Conservation (phyloP, 2,113 vertebrate genomes). For the Cottus gobio region DNA sequence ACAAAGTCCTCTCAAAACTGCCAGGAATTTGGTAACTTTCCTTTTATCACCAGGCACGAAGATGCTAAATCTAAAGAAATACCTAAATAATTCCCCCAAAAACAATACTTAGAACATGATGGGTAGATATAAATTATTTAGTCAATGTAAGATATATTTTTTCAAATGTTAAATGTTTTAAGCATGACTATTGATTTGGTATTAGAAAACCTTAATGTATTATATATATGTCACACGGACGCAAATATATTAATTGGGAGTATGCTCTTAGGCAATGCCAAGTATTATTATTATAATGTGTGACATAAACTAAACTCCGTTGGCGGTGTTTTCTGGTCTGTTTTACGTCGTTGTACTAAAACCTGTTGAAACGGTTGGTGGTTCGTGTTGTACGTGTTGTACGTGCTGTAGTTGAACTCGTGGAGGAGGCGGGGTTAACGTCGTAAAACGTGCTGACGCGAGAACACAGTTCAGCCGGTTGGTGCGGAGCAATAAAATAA, state of each 20-base stretch:
- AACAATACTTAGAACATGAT: background rate
- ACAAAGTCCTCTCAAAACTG: background rate
- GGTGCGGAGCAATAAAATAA: conserved; percentile 3
- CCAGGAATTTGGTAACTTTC: background rate
- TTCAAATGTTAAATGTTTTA: background rate
- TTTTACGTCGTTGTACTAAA: background rate
- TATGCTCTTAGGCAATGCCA: too few relatives aligned
- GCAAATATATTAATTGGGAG: too few relatives aligned
- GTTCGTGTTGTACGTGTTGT: background rate
- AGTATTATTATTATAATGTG: too few relatives aligned
- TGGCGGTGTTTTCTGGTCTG: too few relatives aligned
- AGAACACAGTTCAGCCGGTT: background rate
- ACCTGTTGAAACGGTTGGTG: background rate
- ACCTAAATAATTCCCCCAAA: too few relatives aligned
- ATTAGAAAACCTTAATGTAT: too few relatives aligned
- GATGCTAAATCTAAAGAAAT: background rate
- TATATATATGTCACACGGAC: too few relatives aligned
- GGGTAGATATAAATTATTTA: background rate
- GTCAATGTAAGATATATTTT: background rate
- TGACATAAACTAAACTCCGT: too few relatives aligned
- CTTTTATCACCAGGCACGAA: background rate
- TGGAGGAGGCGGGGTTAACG: conserved; percentile 17
- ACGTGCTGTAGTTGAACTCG: conserved; percentile 24
- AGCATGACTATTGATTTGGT: background rate
- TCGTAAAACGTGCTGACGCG: fast-evolving